Conservation (phyloP, 2,113 vertebrate genomes). For the Cisticola juncidis region DNA sequence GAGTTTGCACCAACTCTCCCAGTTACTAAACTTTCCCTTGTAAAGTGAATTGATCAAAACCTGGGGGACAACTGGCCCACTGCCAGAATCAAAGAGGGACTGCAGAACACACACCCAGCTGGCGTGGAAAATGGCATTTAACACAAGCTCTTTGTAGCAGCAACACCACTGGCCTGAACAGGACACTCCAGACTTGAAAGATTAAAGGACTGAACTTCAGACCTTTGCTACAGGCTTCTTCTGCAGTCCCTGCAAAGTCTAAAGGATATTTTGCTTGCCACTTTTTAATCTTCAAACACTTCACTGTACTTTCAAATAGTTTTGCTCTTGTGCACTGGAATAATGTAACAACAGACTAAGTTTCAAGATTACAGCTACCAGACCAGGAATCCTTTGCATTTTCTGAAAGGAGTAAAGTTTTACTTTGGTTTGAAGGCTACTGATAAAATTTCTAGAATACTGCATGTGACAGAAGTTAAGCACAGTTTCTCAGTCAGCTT, state of each 20-base stretch:
- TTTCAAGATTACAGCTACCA: not conserved
- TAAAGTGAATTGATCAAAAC: not conserved
- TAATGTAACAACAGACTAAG: not conserved
- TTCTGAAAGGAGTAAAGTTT: not conserved
- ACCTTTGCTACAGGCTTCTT: not conserved
- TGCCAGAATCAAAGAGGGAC: not conserved
- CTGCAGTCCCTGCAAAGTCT: not conserved
- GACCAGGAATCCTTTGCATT: not conserved
- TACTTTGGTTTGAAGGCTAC: not conserved
- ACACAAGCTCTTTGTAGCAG: not conserved
- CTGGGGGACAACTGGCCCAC: not conserved
- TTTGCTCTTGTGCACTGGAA: not conserved
- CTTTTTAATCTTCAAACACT: not conserved
- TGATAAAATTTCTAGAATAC: not conserved
- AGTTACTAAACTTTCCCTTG: not conserved
- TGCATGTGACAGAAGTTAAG: not conserved
- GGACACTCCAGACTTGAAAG: rapidly evolving
- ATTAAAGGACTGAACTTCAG: not conserved
- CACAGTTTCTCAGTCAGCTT: not conserved
- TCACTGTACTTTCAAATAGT: not conserved
- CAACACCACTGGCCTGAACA: not conserved
- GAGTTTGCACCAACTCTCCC: not conserved
- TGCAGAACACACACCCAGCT: rapidly evolving
- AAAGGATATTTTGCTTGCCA: not conserved
- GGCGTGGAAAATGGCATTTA: rapidly evolving